Evolutionary conservation across 2,113 vertebrate genomes (phyloP).

Genomic region (Apeltes quadracus): DNA sequence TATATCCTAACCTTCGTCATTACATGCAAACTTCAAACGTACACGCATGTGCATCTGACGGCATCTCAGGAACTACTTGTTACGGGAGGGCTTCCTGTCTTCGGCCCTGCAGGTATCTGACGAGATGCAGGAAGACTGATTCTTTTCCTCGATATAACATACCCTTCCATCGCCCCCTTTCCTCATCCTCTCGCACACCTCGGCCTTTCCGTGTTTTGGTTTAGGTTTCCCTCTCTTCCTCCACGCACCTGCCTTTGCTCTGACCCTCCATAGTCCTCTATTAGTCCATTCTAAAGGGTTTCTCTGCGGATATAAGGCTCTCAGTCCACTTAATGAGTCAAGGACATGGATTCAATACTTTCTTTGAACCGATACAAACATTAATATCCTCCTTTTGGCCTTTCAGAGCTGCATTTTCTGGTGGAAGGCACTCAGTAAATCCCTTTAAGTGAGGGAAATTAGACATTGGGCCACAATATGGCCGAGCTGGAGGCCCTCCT

Average conservation of each 20-base stretch:
- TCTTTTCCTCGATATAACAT: constrained; percentile 49
- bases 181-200: constrained; percentile 51
- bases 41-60: constrained; percentile 10
- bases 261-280: constrained; percentile 28
- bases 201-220: constrained; percentile 42
- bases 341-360: constrained; percentile 27
- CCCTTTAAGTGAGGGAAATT: constrained; percentile 52
- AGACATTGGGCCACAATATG: constrained; percentile 17
- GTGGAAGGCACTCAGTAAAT: constrained; percentile 30
- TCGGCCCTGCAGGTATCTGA: constrained; percentile 56
- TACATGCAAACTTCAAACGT: background rate
- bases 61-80: constrained; percentile 59
- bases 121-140: constrained; percentile 78
- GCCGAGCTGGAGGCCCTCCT: background rate
- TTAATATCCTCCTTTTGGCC: background rate
- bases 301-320: constrained; percentile 29
- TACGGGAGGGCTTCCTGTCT: constrained; percentile 72
- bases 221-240: constrained; percentile 24
- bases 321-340: constrained; percentile 35
- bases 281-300: constrained; percentile 60
- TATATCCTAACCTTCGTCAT: constrained; percentile 12
- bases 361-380: constrained; percentile 23
- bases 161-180: constrained; percentile 49
- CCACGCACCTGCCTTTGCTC: constrained; percentile 12
- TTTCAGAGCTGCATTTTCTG: constrained; percentile 9